Evolutionary conservation across 1,140 invertebrate species (phyloP).

Genomic region (Megathymus violae): DNA sequence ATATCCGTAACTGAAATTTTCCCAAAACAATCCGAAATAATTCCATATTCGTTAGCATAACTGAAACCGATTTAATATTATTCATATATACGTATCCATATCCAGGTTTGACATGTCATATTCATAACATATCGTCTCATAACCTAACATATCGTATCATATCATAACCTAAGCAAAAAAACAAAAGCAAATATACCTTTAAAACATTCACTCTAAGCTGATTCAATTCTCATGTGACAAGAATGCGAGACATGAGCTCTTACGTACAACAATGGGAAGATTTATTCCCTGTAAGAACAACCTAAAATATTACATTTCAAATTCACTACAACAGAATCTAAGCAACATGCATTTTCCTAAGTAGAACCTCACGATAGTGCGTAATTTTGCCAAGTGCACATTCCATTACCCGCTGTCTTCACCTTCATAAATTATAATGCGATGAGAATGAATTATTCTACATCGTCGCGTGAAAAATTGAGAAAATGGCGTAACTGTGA

Average conservation of each 20-base stretch:
- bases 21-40: too few species aligned
- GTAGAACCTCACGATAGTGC: conserved; percentile 11
- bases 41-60: too few species aligned
- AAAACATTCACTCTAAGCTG: background rate
- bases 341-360: conserved; percentile 28
- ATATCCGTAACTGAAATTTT: too few species aligned
- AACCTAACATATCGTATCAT: too few species aligned
- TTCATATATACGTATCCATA: too few species aligned
- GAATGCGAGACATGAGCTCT: background rate
- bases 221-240: background rate
- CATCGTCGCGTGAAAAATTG: conserved; percentile 27
- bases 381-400: conserved; percentile 26
- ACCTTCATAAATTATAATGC: conserved; percentile 23
- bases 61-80: too few species aligned
- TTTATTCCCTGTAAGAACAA: conserved; percentile 3
- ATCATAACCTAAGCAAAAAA: background rate
- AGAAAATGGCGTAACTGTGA: background rate
- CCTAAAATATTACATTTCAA: conserved; percentile 29
- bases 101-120: too few species aligned
- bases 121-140: too few species aligned
- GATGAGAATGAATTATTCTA: conserved; percentile 27
- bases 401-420: conserved; percentile 33
- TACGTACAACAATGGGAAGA: background rate
- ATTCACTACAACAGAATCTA: conserved; percentile 26
- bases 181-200: background rate